Conservation (phyloP, 2,888 invertebrate genomes). For the Ctenicera cuprea region DNA sequence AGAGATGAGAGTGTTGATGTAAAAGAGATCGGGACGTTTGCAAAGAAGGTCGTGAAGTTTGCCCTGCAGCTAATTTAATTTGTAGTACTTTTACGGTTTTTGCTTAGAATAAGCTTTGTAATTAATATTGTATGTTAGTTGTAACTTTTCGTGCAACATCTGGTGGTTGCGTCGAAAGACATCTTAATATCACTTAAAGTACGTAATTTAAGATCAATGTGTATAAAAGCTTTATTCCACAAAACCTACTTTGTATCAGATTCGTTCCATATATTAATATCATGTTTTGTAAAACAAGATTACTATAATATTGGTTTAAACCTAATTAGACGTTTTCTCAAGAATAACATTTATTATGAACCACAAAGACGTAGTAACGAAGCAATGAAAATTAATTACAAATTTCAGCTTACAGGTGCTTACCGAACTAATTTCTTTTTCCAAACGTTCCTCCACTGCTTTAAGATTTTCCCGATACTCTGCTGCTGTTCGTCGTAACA, state of each 20-base stretch:
- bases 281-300: background rate
- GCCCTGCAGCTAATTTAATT: too few relatives aligned
- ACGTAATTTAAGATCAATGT: too few relatives aligned
- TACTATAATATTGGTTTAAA: slow-evolving; percentile 18
- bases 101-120: too few relatives aligned
- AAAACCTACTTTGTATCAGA: background rate
- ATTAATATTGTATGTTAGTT: too few relatives aligned
- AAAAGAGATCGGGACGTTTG: too few relatives aligned
- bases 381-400: background rate
- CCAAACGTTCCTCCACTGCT: slow-evolving; percentile 35
- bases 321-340: slow-evolving; percentile 11
- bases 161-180: too few relatives aligned
- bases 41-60: too few relatives aligned
- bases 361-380: background rate
- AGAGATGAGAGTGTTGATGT: too few relatives aligned
- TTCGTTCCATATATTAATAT: background rate
- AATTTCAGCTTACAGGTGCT: slow-evolving; percentile 20
- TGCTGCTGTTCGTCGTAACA: slow-evolving; percentile 42
- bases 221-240: too few relatives aligned
- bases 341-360: background rate
- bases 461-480: slow-evolving; percentile 42
- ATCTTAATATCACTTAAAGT: too few relatives aligned
- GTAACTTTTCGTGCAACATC: too few relatives aligned
- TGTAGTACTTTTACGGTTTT: too few relatives aligned
- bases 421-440: slow-evolving; percentile 51